phyloP scores from a whole-genome alignment of 2,113 vertebrate genomes.

The Tauraco erythrolophus region DNA sequence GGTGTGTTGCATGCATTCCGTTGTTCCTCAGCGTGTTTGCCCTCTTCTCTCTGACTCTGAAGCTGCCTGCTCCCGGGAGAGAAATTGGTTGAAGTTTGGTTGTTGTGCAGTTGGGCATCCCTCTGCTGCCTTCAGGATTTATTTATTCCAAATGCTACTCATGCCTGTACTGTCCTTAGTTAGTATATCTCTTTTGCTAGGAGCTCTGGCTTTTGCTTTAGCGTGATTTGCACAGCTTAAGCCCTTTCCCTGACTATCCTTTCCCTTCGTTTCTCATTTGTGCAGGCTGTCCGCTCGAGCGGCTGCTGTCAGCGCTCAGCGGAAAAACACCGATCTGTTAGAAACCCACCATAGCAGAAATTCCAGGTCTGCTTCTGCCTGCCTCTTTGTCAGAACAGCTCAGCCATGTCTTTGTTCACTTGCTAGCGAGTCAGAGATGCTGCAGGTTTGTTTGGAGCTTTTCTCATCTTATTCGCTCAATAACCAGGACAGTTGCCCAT shows the following conservation, averaged over 20 bases:
- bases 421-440: background rate
- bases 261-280: background rate
- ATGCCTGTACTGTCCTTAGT: background rate
- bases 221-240: background rate
- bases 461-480: background rate
- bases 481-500: background rate
- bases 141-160: background rate
- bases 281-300: background rate
- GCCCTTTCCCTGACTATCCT: background rate
- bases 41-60: background rate
- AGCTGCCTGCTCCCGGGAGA: background rate
- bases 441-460: conserved; percentile 15
- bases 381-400: conserved; percentile 47
- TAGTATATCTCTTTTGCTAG: background rate
- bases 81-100: background rate
- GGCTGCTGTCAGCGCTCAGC: background rate
- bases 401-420: conserved; percentile 49
- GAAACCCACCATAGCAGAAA: background rate
- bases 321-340: background rate
- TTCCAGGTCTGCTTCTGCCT: background rate
- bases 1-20: background rate
- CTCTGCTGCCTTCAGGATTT: background rate
- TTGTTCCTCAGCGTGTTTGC: background rate
- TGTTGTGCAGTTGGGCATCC: background rate
- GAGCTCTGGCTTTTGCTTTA: background rate